phyloP scores from a whole-genome alignment of 2,797 vertebrate species.

The Liparis tanakae region DNA sequence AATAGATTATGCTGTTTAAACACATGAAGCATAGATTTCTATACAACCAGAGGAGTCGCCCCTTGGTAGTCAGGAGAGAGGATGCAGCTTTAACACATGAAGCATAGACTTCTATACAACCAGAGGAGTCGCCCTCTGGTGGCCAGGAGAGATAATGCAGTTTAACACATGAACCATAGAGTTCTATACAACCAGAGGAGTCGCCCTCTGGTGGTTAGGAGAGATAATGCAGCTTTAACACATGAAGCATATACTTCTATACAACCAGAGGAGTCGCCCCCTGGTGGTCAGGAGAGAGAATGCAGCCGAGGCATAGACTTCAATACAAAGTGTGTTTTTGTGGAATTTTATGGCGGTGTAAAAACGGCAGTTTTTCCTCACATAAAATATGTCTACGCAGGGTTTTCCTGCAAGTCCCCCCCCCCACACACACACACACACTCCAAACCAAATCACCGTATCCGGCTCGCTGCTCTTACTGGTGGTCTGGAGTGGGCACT shows the following conservation, averaged over 20 bases:
- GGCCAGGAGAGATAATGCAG: background rate
- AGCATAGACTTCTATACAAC: background rate
- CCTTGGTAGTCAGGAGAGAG: too few relatives aligned
- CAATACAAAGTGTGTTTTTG: too few relatives aligned
- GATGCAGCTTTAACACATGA: too few relatives aligned
- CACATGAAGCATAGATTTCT: background rate
- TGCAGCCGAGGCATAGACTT: background rate
- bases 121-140: too few relatives aligned
- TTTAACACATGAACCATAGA: background rate
- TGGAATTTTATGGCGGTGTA: too few relatives aligned
- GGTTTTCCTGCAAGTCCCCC: background rate
- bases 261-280: too few relatives aligned
- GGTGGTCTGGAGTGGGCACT: slow-evolving; percentile 34
- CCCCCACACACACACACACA: background rate
- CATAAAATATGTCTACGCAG: background rate
- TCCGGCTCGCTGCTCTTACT: slow-evolving; percentile 17
- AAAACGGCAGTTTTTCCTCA: slow-evolving; percentile 5
- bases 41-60: too few relatives aligned
- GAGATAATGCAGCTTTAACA: background rate
- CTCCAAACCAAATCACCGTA: slow-evolving; percentile 2
- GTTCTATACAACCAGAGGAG: background rate
- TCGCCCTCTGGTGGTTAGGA: too few relatives aligned
- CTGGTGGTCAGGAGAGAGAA: too few relatives aligned
- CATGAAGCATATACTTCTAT: background rate
- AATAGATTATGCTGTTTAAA: background rate